Base-by-base conservation (phyloP, 2,797 vertebrate species). In the Malacoctenus gilli region DNA sequence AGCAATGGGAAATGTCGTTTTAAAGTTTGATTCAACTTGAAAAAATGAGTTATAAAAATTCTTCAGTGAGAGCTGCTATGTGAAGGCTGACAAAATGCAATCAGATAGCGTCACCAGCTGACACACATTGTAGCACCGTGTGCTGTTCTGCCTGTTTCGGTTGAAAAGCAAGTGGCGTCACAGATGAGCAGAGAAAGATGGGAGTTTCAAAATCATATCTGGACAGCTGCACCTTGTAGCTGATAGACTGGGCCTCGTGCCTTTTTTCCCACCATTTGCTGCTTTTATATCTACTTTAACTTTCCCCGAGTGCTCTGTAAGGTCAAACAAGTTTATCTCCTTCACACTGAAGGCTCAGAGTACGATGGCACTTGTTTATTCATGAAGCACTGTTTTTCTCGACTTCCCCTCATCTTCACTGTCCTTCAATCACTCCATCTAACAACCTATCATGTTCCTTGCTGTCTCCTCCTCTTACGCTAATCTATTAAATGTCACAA, bases 321-420 rank as follows among this genome's bases (percentile, higher is more conserved):
- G 65, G 70, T 79, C 66, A 68, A 30, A 65, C 3, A 0, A 47
- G 58, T 56, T 59, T 41, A 59, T 67, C 50, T 47, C 35, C 2
- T n/a, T n/a, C n/a, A 28, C 34, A 32, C 19, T 21, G 36, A 49
- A 37, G 20, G 44, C 42, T 41, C 18, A 59, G 22, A 8, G 12
- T 30, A 20, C 50, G 3, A 19, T 11, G 10, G 22, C 25, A 14
- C 22, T 49, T 47, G 48, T 49, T 67, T 60, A 64, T 52, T 42
- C 49, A 43, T 57, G 52, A 49, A 43, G 62, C 58, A 5, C 30
- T 34, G 47, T 22, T 12, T n/a, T 59, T 41, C 30, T 25, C 43
- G 9, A 13, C 48, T 47, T 47, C n/a, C n/a, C 19, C 19, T 36
- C 31, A 21, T 25, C 53, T 61, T 5, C 32, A 20, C 43, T 2